Evolutionary conservation across 2,113 vertebrate genomes (phyloP).

Genomic region (Perognathus longimembris): DNA sequence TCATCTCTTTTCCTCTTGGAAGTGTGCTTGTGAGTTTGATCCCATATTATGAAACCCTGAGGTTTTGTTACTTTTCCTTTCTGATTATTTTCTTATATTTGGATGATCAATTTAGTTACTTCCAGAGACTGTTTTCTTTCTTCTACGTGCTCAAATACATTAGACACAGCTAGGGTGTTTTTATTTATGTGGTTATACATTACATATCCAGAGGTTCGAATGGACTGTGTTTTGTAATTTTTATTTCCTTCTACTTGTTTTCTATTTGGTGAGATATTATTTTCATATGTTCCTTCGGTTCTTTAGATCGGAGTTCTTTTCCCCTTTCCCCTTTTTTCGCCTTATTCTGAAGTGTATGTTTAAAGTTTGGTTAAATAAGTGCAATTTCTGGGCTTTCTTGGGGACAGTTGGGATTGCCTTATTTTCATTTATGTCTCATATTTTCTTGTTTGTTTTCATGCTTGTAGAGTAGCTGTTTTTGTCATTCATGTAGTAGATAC

Average conservation of each 20-base stretch:
- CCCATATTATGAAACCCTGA: neutral
- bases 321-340: too few relatives aligned
- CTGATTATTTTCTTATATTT: neutral
- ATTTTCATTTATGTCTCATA: too few relatives aligned
- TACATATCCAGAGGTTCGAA: neutral
- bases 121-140: neutral
- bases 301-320: neutral
- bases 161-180: neutral
- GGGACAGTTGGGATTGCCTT: too few relatives aligned
- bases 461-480: too few relatives aligned
- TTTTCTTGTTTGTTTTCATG: too few relatives aligned
- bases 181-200: neutral
- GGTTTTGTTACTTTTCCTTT: neutral
- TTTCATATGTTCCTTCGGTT: neutral
- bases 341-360: too few relatives aligned
- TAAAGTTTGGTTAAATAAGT: too few relatives aligned
- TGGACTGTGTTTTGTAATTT: constrained; percentile 8
- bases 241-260: neutral
- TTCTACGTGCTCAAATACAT: neutral
- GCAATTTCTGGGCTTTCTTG: too few relatives aligned
- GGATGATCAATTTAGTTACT: neutral
- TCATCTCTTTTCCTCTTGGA: neutral
- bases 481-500: too few relatives aligned
- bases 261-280: neutral
- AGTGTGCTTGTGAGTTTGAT: neutral